Conservation (phyloP, 2,888 invertebrate species). For the Pseudanteris insignis region DNA sequence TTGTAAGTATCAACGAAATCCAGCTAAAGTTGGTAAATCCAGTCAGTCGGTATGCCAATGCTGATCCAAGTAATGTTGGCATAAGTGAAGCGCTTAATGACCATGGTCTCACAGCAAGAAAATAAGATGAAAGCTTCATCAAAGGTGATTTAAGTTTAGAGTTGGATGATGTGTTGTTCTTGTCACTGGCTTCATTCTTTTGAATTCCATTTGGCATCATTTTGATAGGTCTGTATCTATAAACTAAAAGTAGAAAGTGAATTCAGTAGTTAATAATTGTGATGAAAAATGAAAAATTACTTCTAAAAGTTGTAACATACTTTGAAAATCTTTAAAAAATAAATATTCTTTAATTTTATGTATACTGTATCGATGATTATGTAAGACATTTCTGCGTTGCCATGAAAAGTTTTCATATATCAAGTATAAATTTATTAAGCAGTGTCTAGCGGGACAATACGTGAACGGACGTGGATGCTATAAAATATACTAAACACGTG, state of each 20-base stretch:
- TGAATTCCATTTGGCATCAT: conserved; percentile 45
- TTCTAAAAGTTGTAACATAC: no score
- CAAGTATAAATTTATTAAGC: no score
- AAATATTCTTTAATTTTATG: no score
- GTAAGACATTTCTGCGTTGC: no score
- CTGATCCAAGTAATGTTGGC: conserved; percentile 90
- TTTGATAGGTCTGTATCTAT: neutral
- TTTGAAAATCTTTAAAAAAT: no score
- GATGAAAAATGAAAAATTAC: no score
- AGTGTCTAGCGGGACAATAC: no score
- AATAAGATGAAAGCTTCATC: conserved; percentile 89
- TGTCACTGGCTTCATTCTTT: neutral
- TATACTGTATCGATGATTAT: no score
- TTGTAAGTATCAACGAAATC: conserved; percentile 80
- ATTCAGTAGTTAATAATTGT: no score
- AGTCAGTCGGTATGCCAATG: conserved; percentile 84
- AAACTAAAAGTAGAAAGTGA: neutral
- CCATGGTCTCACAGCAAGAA: conserved; percentile 92
- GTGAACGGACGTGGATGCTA: no score
- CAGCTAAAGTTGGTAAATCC: conserved; percentile 81
- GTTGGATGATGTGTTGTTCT: neutral
- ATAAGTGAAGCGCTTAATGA: conserved; percentile 90
- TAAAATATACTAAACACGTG: no score
- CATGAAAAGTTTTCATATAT: no score
- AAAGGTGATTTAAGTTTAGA: conserved; percentile 68